These are phyloP conservation scores for Ophthalmolycus amberensis DNA, from an alignment of 2,113 vertebrate genomes.

Conservation along the genomic window DNA sequence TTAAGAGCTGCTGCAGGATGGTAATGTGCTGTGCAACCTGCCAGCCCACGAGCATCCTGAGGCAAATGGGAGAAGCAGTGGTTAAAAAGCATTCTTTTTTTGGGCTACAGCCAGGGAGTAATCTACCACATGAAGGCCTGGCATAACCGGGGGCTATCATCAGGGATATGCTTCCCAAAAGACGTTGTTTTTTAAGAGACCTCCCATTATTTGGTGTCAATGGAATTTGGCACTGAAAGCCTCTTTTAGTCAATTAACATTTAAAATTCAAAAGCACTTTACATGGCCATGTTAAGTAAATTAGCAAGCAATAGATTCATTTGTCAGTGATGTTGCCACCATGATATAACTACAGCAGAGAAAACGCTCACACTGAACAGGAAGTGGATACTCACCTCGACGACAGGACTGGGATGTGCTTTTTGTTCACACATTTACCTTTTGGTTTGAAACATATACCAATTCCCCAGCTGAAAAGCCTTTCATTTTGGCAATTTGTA, in stretches of 20 bases:
- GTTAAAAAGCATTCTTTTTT: constrained; percentile 85
- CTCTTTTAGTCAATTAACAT: constrained; percentile 78
- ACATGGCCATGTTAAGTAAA: constrained; percentile 74
- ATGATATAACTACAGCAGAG: constrained; percentile 9
- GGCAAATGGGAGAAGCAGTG: constrained; percentile 84
- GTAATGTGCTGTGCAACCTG: constrained; percentile 82
- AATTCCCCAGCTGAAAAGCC: constrained; percentile 73
- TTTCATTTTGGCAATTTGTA: constrained; percentile 84
- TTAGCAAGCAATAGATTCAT: constrained; percentile 71
- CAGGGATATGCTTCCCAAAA: constrained; percentile 69
- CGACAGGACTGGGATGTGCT: constrained; percentile 15
- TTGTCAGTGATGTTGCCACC: constrained; percentile 45
- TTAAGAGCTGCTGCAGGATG: constrained; percentile 84
- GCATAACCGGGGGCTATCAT: constrained; percentile 74
- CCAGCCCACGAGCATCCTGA: constrained; percentile 81
- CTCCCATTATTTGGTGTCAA: constrained; percentile 70
- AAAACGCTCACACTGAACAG: constrained; percentile 9
- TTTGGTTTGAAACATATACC: constrained; percentile 79
- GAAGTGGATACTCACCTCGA: constrained; percentile 36
- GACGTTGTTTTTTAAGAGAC: constrained; percentile 61
- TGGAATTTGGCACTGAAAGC: constrained; percentile 69
- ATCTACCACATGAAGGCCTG: constrained; percentile 80
- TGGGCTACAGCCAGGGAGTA: constrained; percentile 81
- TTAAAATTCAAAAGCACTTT: constrained; percentile 78
- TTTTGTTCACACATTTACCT: constrained; percentile 59